Percentiles rank a stretch among this genome's conserved stretches.
Conservation (phyloP, 1,140 invertebrate genomes). For the Pteromalus puparum region DNA sequence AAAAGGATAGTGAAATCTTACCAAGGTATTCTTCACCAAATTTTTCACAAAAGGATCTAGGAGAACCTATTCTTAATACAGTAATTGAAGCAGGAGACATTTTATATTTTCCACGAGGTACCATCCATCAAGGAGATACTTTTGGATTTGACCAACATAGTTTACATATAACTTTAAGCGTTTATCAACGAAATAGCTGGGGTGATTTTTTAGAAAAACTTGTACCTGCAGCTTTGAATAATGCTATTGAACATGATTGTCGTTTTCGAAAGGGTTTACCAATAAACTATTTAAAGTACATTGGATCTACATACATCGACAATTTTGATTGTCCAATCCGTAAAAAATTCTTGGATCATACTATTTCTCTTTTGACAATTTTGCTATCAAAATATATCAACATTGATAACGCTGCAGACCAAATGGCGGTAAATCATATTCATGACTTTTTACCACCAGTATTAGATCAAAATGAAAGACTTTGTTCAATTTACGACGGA, state of each 20-base stretch:
- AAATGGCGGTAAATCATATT: conserved; percentile 88
- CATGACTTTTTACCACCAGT: conserved; percentile 92
- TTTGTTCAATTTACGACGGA: conserved; percentile 81
- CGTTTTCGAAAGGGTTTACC: conserved; percentile 89
- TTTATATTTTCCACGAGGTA: conserved; percentile 94
- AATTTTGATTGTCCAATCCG: conserved; percentile 72
- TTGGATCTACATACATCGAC: conserved; percentile 82
- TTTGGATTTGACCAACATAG: conserved; percentile 84
- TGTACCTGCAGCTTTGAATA: conserved; percentile 85
- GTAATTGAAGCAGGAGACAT: conserved; percentile 91
- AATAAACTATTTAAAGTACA: conserved; percentile 82
- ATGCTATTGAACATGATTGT: conserved; percentile 82
- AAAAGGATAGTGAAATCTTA: conserved; percentile 79
- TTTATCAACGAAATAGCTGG: conserved; percentile 94
- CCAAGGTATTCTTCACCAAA: conserved; percentile 90
- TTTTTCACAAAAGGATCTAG: conserved; percentile 86
- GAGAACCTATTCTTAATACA: conserved; percentile 88
- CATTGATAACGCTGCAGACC: conserved; percentile 89
- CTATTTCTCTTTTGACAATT: conserved; percentile 80
- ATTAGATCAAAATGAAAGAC: conserved; percentile 80
- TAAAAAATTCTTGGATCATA: conserved; percentile 76
- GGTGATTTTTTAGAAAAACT: conserved; percentile 90
- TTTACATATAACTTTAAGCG: conserved; percentile 93
- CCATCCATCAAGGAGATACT: conserved; percentile 93
- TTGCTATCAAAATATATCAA: conserved; percentile 80